These are phyloP conservation scores for Myiagra hebetior DNA, from an alignment of 2,113 vertebrate species.

Conservation along the genomic window DNA sequence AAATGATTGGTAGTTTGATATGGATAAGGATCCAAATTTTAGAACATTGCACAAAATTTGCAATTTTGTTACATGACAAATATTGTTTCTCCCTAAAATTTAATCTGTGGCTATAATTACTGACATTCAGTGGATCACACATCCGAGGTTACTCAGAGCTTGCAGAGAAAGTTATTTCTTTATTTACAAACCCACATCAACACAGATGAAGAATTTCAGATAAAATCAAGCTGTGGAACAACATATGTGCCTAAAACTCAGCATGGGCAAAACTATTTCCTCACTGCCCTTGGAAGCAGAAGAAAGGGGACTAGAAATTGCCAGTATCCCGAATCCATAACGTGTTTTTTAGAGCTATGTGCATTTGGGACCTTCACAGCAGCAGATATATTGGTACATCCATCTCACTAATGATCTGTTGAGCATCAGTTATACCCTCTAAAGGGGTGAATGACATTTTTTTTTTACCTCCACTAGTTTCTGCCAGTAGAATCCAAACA, in stretches of 20 bases:
- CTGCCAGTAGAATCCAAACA: background rate
- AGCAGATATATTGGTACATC: conserved; percentile 55
- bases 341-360: conserved; percentile 17
- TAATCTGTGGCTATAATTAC: background rate
- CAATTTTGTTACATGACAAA: background rate
- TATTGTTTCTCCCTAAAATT: background rate
- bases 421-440: conserved; percentile 43
- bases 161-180: background rate
- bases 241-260: background rate
- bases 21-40: conserved; percentile 11
- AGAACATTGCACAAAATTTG: background rate
- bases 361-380: conserved; percentile 48
- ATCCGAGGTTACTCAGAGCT: background rate
- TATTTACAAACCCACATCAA: conserved; percentile 1
- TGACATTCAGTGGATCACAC: background rate
- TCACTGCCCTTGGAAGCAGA: background rate
- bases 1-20: conserved; percentile 28
- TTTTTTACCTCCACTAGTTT: background rate
- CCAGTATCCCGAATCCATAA: background rate
- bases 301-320: background rate
- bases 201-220: background rate
- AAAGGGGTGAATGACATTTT: conserved; percentile 12
- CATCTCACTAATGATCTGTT: conserved; percentile 52
- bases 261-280: background rate
- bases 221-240: background rate